A percentile compares a stretch with the other conserved stretches of the same genome.
phyloP scores from a whole-genome alignment of 2,888 invertebrate species.

The Leptinotarsa juncta region DNA sequence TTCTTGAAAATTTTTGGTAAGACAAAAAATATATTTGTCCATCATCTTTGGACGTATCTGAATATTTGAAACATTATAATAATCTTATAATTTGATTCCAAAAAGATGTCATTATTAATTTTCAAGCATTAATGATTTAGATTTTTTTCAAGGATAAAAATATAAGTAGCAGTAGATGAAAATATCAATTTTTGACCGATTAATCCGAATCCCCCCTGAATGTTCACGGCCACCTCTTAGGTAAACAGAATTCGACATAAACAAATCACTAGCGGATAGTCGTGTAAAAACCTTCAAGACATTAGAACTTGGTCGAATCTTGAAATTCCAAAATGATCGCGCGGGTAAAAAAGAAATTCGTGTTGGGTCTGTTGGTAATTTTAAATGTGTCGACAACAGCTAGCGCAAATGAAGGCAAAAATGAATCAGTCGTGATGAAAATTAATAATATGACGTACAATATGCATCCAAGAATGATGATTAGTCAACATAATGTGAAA shows the following conservation, averaged over 20 bases:
- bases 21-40: too few species aligned
- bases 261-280: background rate
- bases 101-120: too few species aligned
- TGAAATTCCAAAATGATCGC: constrained; percentile 14
- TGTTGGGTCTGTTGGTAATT: constrained; percentile 18
- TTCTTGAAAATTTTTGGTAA: too few species aligned
- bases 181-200: too few species aligned
- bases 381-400: constrained; percentile 21
- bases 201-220: background rate
- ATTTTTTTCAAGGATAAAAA: background rate
- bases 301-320: constrained; percentile 10
- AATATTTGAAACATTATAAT: too few species aligned
- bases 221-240: constrained; percentile 7
- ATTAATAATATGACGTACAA: background rate
- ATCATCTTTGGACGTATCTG: too few species aligned
- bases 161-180: background rate
- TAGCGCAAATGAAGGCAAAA: constrained; percentile 1
- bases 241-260: background rate
- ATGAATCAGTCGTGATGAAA: constrained; percentile 27
- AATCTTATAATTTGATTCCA: too few species aligned
- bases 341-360: constrained; percentile 18
- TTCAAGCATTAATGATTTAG: too few species aligned
- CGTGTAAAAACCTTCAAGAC: constrained; percentile 20
- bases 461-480: constrained; percentile 23
- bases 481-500: constrained; percentile 20